Conservation (phyloP, 1,140 invertebrate genomes). For the Rhizoglyphus robini region DNA sequence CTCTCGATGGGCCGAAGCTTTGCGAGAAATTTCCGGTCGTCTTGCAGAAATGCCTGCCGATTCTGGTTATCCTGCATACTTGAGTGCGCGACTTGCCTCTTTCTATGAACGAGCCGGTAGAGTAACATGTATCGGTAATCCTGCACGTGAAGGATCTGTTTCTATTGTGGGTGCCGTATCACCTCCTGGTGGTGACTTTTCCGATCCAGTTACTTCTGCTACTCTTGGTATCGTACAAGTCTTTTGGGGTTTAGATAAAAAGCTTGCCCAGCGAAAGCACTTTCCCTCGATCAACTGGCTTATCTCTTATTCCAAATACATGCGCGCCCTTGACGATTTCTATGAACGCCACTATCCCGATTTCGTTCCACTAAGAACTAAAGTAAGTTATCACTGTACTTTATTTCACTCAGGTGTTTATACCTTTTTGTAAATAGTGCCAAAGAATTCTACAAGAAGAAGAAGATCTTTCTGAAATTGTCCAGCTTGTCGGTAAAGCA, state of each 20-base stretch:
- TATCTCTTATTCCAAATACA: slow-evolving; percentile 98
- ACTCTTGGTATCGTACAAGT: slow-evolving; percentile 99
- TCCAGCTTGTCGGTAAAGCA: slow-evolving; percentile 97
- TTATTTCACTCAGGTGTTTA: background rate
- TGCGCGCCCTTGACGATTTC: slow-evolving; percentile 92
- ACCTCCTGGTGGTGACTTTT: slow-evolving; percentile 99
- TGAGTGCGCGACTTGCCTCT: slow-evolving; percentile 90
- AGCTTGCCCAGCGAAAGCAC: slow-evolving; percentile 96
- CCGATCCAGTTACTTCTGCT: slow-evolving; percentile 97
- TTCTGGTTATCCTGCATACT: slow-evolving; percentile 94
- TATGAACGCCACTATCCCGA: slow-evolving; percentile 99
- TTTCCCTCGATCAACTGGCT: slow-evolving; percentile 99
- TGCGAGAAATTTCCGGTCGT: slow-evolving; percentile 99
- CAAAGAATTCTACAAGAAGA: slow-evolving; percentile 98
- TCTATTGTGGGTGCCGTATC: slow-evolving; percentile 99
- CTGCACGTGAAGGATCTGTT: slow-evolving; percentile 91
- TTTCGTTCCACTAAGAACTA: slow-evolving; percentile 68
- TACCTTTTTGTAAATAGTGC: slow-evolving; percentile 36
- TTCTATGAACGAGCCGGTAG: slow-evolving; percentile 99
- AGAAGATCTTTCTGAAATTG: slow-evolving; percentile 98
- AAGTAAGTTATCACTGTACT: slow-evolving; percentile 27
- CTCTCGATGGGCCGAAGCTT: slow-evolving; percentile 98
- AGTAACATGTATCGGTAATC: slow-evolving; percentile 92
- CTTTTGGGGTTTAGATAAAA: slow-evolving; percentile 97
- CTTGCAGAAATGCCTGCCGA: slow-evolving; percentile 97